phyloP scores from a whole-genome alignment of 1,140 invertebrate species.

The Radopholus similis region DNA sequence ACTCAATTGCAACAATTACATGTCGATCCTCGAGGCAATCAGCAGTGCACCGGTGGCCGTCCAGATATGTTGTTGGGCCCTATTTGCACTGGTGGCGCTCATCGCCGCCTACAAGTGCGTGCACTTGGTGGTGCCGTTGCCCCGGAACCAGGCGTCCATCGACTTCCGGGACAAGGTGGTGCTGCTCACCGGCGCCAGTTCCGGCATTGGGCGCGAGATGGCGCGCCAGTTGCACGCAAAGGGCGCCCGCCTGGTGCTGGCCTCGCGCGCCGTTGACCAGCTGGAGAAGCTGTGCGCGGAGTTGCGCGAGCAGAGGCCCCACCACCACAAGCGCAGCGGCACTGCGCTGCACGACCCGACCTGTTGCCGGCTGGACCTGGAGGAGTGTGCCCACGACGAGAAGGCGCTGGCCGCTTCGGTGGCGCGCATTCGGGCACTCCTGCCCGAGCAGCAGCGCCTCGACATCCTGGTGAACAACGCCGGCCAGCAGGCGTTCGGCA shows the following conservation, averaged over 20 bases:
- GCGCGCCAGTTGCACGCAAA: constrained; percentile 28
- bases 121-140: neutral
- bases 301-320: constrained; percentile 12
- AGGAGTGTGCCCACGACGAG: constrained; percentile 16
- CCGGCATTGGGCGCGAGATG: constrained; percentile 31
- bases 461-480: constrained; percentile 40
- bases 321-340: neutral
- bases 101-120: too few species aligned
- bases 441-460: constrained; percentile 12
- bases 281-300: constrained; percentile 44
- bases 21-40: too few species aligned
- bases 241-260: constrained; percentile 43
- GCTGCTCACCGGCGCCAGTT: constrained; percentile 36
- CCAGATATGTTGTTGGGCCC: too few species aligned
- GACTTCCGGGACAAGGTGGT: constrained; percentile 29
- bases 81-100: too few species aligned
- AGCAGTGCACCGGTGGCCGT: too few species aligned
- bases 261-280: constrained; percentile 45
- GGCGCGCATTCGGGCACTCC: neutral
- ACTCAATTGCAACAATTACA: too few species aligned
- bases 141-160: constrained; percentile 23
- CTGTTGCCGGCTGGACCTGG: constrained; percentile 24
- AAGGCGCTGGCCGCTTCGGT: constrained; percentile 10
- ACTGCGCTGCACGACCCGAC: constrained; percentile 19
- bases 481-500: constrained; percentile 65